phyloP scores from a whole-genome alignment of 1,140 invertebrate genomes.

The Polyergus mexicanus region DNA sequence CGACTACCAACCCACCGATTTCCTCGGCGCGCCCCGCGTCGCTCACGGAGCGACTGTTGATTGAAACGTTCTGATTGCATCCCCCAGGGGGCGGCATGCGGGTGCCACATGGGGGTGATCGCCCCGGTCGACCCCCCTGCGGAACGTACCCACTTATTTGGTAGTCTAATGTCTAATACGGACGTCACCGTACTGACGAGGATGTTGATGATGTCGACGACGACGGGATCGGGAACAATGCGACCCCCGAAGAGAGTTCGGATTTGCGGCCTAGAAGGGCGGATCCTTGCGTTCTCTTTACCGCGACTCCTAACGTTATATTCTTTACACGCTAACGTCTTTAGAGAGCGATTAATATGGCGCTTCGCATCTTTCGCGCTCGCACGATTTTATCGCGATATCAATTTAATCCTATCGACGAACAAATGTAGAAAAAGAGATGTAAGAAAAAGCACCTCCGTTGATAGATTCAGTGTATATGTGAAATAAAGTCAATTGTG shows the following conservation, averaged over 20 bases:
- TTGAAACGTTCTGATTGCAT: slow-evolving; percentile 87
- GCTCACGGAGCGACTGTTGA: slow-evolving; percentile 83
- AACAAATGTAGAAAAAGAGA: background rate
- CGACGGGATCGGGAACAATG: slow-evolving; percentile 64
- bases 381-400: background rate
- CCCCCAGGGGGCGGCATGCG: slow-evolving; percentile 84
- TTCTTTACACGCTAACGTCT: slow-evolving; percentile 49
- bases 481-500: background rate
- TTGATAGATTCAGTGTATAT: background rate
- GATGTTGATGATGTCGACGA: slow-evolving; percentile 69
- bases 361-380: slow-evolving; percentile 5
- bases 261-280: slow-evolving; percentile 38
- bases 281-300: slow-evolving; percentile 51
- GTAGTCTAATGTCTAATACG: slow-evolving; percentile 86
- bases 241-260: slow-evolving; percentile 35
- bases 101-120: slow-evolving; percentile 78
- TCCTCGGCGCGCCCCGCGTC: slow-evolving; percentile 67
- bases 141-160: slow-evolving; percentile 86
- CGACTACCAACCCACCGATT: slow-evolving; percentile 48
- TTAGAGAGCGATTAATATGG: slow-evolving; percentile 45
- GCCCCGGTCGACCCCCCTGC: slow-evolving; percentile 64
- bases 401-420: background rate
- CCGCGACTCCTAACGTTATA: slow-evolving; percentile 26
- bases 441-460: background rate
- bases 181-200: slow-evolving; percentile 74